phyloP scores from a whole-genome alignment of 37 sponge, comb jelly and placozoan species.

The Agelas oroides region DNA sequence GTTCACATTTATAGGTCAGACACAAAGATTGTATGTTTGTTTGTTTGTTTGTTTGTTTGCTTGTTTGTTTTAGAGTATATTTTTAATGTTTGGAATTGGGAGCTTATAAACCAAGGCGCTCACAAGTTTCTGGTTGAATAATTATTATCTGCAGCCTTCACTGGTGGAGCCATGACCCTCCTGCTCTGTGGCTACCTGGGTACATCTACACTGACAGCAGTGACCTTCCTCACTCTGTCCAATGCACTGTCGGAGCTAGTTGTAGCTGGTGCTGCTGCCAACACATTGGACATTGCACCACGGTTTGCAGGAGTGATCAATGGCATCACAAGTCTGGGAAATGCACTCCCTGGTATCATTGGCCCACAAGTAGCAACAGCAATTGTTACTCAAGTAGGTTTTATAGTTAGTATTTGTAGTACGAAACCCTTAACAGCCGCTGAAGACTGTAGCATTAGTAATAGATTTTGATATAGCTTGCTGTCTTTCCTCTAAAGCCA shows the following conservation, averaged over 20 bases:
- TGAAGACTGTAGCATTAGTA: too few relatives aligned
- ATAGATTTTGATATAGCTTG: too few relatives aligned
- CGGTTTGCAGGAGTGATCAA: conserved; percentile 84
- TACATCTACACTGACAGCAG: conserved; percentile 31
- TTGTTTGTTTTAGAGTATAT: too few relatives aligned
- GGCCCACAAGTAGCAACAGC: conserved; percentile 81
- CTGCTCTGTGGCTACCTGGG: conserved; percentile 82
- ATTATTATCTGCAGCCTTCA: conserved; percentile 40
- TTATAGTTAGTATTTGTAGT: too few relatives aligned
- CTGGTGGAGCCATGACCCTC: conserved; percentile 57
- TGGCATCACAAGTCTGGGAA: conserved; percentile 84
- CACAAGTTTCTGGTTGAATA: conserved; percentile 29
- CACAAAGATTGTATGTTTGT: too few relatives aligned
- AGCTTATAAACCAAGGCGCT: too few relatives aligned
- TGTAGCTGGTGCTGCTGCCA: conserved; percentile 68
- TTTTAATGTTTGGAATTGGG: too few relatives aligned
- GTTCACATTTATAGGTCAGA: conserved; percentile 46
- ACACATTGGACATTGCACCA: conserved; percentile 90
- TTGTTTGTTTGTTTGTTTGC: too few relatives aligned
- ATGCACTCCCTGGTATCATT: conserved; percentile 83
- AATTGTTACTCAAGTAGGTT: conserved; percentile 38
- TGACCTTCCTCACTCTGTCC: conserved; percentile 65
- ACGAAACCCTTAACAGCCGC: too few relatives aligned
- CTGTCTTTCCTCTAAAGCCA: too few relatives aligned
- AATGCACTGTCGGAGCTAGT: conserved; percentile 51